These are phyloP conservation scores for Psammodynastes pulverulentus DNA, from an alignment of 2,113 vertebrate genomes.

Conservation along the genomic window DNA sequence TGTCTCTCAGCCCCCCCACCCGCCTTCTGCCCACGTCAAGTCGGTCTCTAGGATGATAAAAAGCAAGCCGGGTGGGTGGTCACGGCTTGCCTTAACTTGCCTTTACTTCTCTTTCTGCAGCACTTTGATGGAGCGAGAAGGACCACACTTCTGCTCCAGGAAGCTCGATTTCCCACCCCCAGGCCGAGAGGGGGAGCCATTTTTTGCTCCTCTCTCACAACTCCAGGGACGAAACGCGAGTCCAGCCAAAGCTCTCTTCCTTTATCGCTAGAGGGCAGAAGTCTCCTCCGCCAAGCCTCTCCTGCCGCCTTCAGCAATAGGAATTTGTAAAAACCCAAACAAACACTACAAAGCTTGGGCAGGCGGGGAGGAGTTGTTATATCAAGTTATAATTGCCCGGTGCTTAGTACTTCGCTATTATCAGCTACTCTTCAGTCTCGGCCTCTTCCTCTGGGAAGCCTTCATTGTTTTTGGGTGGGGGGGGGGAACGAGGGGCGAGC, in stretches of 20 bases:
- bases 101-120: not conserved
- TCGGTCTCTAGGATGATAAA: not conserved
- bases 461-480: too few relatives aligned
- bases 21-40: not conserved
- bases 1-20: not conserved
- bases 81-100: not conserved
- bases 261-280: not conserved
- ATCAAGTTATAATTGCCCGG: not conserved
- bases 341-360: slow-evolving; percentile 12
- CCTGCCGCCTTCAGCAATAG: not conserved
- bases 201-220: not conserved
- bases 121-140: slow-evolving; percentile 6
- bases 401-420: not conserved
- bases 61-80: not conserved
- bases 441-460: not conserved
- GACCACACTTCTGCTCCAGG: not conserved
- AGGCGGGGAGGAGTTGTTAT: not conserved
- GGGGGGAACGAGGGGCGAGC: too few relatives aligned
- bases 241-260: not conserved
- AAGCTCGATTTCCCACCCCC: not conserved
- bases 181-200: too few relatives aligned
- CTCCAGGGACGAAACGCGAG: not conserved
- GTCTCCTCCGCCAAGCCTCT: not conserved
- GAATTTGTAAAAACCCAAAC: not conserved
- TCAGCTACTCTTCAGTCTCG: not conserved